phyloP scores from a whole-genome alignment of 37 sponge, comb jelly and placozoan species.

The Ianthella basta region DNA sequence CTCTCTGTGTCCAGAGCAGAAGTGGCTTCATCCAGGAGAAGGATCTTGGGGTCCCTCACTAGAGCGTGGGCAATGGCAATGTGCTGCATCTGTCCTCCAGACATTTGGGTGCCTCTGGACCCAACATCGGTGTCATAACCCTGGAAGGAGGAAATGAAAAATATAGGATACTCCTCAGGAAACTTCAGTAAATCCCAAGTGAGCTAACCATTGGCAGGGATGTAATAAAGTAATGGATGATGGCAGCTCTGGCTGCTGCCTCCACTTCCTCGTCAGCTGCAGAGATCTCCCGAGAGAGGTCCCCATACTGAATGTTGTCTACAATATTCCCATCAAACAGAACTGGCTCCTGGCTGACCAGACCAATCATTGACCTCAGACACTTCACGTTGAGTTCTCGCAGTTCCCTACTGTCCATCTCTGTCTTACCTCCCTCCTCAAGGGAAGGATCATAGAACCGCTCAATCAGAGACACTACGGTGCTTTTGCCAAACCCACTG shows the following conservation, averaged over 20 bases:
- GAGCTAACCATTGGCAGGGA: constrained; percentile 79
- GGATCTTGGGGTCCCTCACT: constrained; percentile 57
- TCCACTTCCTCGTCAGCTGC: constrained; percentile 85
- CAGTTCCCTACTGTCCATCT: constrained; percentile 72
- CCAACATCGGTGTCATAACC: constrained; percentile 56
- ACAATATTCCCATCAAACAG: constrained; percentile 88
- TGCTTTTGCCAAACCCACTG: constrained; percentile 99
- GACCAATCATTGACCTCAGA: constrained; percentile 87
- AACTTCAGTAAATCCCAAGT: background rate
- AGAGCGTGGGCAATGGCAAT: constrained; percentile 63
- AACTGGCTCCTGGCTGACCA: constrained; percentile 95
- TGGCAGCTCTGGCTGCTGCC: constrained; percentile 90
- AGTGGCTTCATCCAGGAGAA: constrained; percentile 65
- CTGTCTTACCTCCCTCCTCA: constrained; percentile 14
- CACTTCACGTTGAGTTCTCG: constrained; percentile 78
- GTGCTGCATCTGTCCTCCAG: constrained; percentile 64
- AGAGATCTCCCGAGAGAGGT: constrained; percentile 75
- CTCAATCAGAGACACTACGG: constrained; percentile 92
- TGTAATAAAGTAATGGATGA: constrained; percentile 92
- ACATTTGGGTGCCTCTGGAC: constrained; percentile 53
- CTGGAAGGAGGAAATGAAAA: constrained; percentile 1
- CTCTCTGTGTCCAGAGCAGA: constrained; percentile 58
- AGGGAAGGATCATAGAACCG: constrained; percentile 88
- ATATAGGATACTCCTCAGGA: background rate
- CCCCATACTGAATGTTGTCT: constrained; percentile 98